Percentiles rank a stretch among this genome's conserved stretches.
phyloP scores from a whole-genome alignment of 2,888 invertebrate species.

The Arrhopalites spinosus region DNA sequence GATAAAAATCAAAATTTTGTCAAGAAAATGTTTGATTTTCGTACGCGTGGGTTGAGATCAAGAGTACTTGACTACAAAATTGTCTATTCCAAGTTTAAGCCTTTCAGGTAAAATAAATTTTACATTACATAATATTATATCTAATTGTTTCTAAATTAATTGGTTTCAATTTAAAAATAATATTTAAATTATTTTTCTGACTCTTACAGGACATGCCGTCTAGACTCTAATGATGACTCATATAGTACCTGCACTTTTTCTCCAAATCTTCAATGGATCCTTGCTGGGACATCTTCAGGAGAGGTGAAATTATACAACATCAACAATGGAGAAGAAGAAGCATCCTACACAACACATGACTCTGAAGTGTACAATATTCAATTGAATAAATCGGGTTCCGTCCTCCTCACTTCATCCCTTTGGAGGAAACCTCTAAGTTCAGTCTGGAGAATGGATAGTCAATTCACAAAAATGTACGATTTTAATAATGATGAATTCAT shows the following conservation, averaged over 20 bases:
- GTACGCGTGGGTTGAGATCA: constrained; percentile 38
- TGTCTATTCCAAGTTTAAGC: constrained; percentile 81
- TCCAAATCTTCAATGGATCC: constrained; percentile 69
- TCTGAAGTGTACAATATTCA: constrained; percentile 83
- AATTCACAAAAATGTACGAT: constrained; percentile 52
- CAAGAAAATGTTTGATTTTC: constrained; percentile 42
- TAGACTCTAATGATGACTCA: constrained; percentile 56
- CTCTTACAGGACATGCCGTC: constrained; percentile 38
- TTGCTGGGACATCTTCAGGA: constrained; percentile 88
- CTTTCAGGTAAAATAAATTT: constrained; percentile 63
- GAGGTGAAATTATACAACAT: constrained; percentile 88
- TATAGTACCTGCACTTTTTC: constrained; percentile 76
- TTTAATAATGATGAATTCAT: constrained; percentile 81
- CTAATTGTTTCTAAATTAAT: background rate
- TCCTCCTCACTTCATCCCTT: constrained; percentile 83
- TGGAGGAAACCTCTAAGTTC: constrained; percentile 84
- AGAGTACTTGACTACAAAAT: constrained; percentile 57
- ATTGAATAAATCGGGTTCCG: constrained; percentile 72
- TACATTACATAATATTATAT: background rate
- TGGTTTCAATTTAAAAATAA: background rate
- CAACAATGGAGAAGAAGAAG: constrained; percentile 79
- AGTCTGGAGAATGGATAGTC: constrained; percentile 70
- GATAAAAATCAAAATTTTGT: constrained; percentile 38
- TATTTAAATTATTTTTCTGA: too few relatives aligned
- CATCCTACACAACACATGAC: constrained; percentile 79